These are phyloP conservation scores for Macrotus californicus DNA, from an alignment of 2,113 vertebrate species.

Conservation along the genomic window DNA sequence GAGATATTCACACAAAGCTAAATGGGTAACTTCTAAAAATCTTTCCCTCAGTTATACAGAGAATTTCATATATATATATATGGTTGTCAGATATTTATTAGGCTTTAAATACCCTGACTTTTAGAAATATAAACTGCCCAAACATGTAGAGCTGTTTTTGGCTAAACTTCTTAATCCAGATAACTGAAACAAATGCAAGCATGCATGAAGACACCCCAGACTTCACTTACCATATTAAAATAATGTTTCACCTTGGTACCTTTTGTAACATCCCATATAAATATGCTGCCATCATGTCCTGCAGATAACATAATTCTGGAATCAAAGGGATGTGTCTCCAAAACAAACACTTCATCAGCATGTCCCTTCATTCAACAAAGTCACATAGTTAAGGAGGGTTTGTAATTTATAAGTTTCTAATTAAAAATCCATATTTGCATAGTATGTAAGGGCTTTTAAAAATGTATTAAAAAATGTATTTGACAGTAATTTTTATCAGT, in stretches of 20 bases:
- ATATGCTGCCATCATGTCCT: slow-evolving; percentile 95
- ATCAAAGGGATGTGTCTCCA: slow-evolving; percentile 97
- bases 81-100: not conserved
- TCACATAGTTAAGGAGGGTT: slow-evolving; percentile 44
- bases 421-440: not conserved
- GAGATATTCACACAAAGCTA: not conserved
- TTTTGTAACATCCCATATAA: slow-evolving; percentile 94
- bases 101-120: not conserved
- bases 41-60: not conserved
- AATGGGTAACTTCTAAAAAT: not conserved
- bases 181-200: not conserved
- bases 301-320: slow-evolving; percentile 96
- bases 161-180: not conserved
- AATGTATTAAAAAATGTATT: not conserved
- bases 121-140: not conserved
- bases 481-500: not conserved
- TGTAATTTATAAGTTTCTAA: not conserved
- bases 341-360: slow-evolving; percentile 95
- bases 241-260: slow-evolving; percentile 92
- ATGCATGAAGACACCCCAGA: not conserved
- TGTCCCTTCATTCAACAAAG: slow-evolving; percentile 87
- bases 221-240: slow-evolving; percentile 92
- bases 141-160: not conserved
- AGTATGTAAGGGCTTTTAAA: not conserved
- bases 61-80: not conserved